Evolutionary conservation across 2,888 invertebrate genomes (phyloP).

Genomic region (Diloba caeruleocephala): DNA sequence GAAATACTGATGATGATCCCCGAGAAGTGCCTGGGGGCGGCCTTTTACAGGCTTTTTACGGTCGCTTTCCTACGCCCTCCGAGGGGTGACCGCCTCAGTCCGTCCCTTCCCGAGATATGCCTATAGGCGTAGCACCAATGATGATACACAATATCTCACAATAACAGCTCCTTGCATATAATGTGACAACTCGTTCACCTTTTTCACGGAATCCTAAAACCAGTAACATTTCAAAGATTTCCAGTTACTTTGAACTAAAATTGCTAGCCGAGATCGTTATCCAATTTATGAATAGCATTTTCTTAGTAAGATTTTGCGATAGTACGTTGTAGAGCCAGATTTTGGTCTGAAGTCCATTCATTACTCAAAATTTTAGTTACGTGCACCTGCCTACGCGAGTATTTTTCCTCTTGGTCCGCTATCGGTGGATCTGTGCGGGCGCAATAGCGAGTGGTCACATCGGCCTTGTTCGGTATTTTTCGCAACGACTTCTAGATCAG

Average conservation of each 20-base stretch:
- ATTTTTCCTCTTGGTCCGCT: constrained; percentile 55
- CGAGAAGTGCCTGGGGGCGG: too few relatives aligned
- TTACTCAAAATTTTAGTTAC: constrained; percentile 49
- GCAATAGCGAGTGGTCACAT: constrained; percentile 48
- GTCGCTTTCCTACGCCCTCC: too few relatives aligned
- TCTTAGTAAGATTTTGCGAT: constrained; percentile 52
- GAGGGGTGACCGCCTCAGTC: too few relatives aligned
- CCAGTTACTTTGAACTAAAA: constrained; percentile 55
- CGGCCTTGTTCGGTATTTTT: constrained; percentile 53
- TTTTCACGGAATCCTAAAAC: constrained; percentile 39
- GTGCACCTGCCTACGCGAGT: constrained; percentile 54
- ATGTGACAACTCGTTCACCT: constrained; percentile 29
- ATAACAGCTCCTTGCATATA: constrained; percentile 22
- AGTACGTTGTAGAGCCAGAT: constrained; percentile 30
- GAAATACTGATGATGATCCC: too few relatives aligned
- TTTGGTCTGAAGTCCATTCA: constrained; percentile 57
- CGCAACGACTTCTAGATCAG: constrained; percentile 40
- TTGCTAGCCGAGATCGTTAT: constrained; percentile 47
- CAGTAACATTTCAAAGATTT: constrained; percentile 47
- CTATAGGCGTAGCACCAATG: too few relatives aligned
- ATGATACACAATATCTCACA: constrained; percentile 10
- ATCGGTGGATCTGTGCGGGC: constrained; percentile 63
- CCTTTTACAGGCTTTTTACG: too few relatives aligned
- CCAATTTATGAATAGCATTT: constrained; percentile 44
- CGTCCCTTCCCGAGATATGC: too few relatives aligned